Evolutionary conservation across 1,140 invertebrate genomes (phyloP), one percentile per base, ranked within the genome.

Genomic region (Oedothorax gibbosus): DNA sequence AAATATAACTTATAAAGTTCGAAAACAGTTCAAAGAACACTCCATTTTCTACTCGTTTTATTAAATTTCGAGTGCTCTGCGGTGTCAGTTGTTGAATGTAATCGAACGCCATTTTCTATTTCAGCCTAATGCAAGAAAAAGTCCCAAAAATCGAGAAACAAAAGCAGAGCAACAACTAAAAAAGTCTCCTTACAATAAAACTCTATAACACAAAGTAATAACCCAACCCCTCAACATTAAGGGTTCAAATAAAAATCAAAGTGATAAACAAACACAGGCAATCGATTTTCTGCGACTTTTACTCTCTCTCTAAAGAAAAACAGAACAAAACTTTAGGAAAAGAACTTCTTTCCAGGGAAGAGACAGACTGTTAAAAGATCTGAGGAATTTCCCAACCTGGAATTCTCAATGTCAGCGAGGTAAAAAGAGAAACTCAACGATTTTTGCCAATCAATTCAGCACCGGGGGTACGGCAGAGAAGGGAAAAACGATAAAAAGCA

Each of bases 391-490:
- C 66, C 62, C 60, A 81, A 81, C 78, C 78, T 50, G 66, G 78
- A 81, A 81, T 71, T 71, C 66, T 68, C 78, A 71, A 57, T 71
- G 78, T 81, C 78, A 81, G 78, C 7, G 66, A 81, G 66, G 66
- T 81, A 81, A 81, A 81, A 81, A 69, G 65, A 68, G 78, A 81
- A 81, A 57, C 66, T 60, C 65, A 81, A 81, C 78, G 78, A 81
- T 81, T 81, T 71, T 81, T 62, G 49, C 78, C 78, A 81, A 81
- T 81, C 78, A 81, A 81, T 81, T 81, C 78, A 71, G 50, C 78
- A 50, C 66, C 54, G 18, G 54, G 35, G 66, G 66, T 35, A 57
- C 78, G 35, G 51, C 20, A 68, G 49, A 56, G 53, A 14, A 50
- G 35, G n/a, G 51, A 81, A 68, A 81, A 81, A 81, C 66, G 78